A percentile compares a stretch with the other conserved stretches of the same genome.
Conservation (phyloP, 2,797 vertebrate species). For the Sebastes ruberrimus region DNA sequence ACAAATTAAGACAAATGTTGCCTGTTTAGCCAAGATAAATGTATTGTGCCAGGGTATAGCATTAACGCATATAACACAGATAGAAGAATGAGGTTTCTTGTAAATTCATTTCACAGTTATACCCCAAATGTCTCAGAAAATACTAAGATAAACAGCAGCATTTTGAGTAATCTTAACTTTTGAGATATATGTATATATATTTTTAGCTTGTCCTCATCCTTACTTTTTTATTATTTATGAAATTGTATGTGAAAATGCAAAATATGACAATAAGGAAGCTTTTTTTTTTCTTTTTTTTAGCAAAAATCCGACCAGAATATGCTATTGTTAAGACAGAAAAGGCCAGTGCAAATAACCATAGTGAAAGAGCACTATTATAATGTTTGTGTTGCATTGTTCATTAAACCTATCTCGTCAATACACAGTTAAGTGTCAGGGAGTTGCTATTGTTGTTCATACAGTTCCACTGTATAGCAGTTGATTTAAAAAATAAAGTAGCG, state of each 20-base stretch:
- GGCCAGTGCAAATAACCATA: background rate
- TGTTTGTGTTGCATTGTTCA: background rate
- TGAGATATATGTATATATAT: background rate
- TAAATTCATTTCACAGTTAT: background rate
- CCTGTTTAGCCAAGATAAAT: constrained; percentile 68
- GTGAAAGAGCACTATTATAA: background rate
- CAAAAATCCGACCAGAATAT: background rate
- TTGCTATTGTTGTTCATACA: background rate
- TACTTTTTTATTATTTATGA: background rate
- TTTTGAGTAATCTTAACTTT: background rate
- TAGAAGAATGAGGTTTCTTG: background rate
- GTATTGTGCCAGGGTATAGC: background rate
- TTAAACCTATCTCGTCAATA: background rate
- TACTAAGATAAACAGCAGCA: background rate
- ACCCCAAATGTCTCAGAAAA: background rate
- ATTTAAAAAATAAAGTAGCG: constrained; percentile 31
- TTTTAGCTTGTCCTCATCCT: background rate
- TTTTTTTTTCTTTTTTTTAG: background rate
- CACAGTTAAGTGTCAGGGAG: background rate
- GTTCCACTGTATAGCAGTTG: background rate
- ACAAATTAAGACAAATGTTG: constrained; percentile 73
- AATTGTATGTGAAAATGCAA: background rate
- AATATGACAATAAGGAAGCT: background rate
- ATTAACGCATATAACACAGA: background rate
- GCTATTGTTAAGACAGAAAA: background rate